Evolutionary conservation across 2,797 vertebrate genomes (phyloP).

Genomic region (Rallus crepitans): DNA sequence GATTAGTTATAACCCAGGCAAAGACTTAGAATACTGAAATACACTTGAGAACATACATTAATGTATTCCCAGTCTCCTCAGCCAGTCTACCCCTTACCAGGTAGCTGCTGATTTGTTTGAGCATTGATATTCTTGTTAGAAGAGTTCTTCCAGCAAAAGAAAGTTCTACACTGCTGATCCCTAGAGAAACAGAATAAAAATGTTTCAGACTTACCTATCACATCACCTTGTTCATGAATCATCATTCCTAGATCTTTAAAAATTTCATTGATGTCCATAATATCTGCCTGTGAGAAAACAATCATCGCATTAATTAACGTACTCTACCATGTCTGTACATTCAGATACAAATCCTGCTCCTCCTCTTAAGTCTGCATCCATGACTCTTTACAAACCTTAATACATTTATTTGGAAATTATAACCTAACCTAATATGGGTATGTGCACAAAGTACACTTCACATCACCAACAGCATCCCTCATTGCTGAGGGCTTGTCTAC

Average conservation of each 20-base stretch:
- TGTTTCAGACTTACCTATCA: slow-evolving; percentile 88
- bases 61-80: background rate
- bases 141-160: background rate
- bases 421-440: background rate
- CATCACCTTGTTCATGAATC: slow-evolving; percentile 97
- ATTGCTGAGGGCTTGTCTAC: background rate
- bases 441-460: background rate
- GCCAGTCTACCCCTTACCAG: background rate
- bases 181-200: background rate
- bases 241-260: slow-evolving; percentile 98
- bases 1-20: background rate
- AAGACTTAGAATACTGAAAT: background rate
- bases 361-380: background rate
- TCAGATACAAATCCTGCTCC: background rate
- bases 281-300: slow-evolving; percentile 87
- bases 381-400: background rate
- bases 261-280: slow-evolving; percentile 97
- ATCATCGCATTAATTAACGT: background rate
- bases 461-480: background rate
- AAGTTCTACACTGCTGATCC: background rate
- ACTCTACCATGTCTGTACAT: background rate
- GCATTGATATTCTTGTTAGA: background rate
- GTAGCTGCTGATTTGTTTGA: background rate
- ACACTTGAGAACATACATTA: background rate
- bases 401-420: background rate